These are phyloP conservation scores for Aptenodytes patagonicus DNA, from an alignment of 2,113 vertebrate species.

Conservation along the genomic window DNA sequence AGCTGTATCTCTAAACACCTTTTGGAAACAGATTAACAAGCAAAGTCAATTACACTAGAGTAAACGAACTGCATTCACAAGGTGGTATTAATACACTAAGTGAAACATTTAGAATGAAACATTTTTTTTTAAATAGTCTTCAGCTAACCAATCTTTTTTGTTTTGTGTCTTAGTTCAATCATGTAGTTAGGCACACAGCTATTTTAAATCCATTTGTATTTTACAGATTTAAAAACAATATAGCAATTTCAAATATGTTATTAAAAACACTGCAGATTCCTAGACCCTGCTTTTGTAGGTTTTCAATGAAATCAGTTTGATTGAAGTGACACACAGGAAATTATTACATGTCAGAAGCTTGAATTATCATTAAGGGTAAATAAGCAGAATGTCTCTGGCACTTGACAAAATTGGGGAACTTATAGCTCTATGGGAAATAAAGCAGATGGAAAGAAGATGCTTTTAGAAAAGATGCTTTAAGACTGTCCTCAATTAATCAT, in stretches of 20 bases:
- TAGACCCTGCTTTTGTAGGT: conserved; percentile 32
- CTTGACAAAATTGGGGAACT: conserved; percentile 38
- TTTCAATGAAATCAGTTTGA: conserved; percentile 60
- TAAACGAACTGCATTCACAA: conserved; percentile 61
- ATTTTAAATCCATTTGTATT: conserved; percentile 43
- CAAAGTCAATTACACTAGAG: conserved; percentile 69
- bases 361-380: conserved; percentile 65
- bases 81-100: conserved; percentile 63
- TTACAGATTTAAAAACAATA: conserved; percentile 54
- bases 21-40: conserved; percentile 71
- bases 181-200: conserved; percentile 34
- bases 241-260: conserved; percentile 44
- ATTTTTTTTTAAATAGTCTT: conserved; percentile 53
- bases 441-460: conserved; percentile 28
- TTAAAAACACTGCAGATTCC: background rate
- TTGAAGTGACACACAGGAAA: conserved; percentile 54
- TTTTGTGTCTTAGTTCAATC: conserved; percentile 52
- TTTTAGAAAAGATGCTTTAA: conserved; percentile 59
- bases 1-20: conserved; percentile 75
- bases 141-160: conserved; percentile 19
- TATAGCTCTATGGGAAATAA: conserved; percentile 32
- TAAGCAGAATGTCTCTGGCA: conserved; percentile 58
- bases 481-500: conserved; percentile 47
- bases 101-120: conserved; percentile 61
- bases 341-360: conserved; percentile 65